These are phyloP conservation scores for Benitochromis conjunctus DNA, from an alignment of 2,113 vertebrate genomes.

Conservation along the genomic window DNA sequence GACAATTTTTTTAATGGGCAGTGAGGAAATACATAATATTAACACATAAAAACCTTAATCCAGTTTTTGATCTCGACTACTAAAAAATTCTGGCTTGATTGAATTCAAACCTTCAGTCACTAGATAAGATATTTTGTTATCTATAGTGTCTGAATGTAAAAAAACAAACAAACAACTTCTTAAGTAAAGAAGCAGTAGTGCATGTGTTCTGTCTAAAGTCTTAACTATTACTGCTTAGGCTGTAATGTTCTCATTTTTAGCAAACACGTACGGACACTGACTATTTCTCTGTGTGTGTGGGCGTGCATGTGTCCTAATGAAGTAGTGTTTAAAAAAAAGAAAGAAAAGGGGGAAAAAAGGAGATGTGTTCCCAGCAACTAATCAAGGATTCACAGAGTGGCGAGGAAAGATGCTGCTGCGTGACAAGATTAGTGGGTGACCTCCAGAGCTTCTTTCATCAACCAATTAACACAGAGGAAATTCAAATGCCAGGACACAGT, in stretches of 20 bases:
- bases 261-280: neutral
- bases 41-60: neutral
- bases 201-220: neutral
- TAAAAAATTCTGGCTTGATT: neutral
- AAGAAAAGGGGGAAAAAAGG: constrained; percentile 19
- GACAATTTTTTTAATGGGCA: neutral
- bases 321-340: constrained; percentile 14
- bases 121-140: neutral
- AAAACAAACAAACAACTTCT: neutral
- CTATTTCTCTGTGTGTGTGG: neutral
- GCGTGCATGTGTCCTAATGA: constrained; percentile 30
- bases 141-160: neutral
- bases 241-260: constrained; percentile 10
- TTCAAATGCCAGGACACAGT: constrained; percentile 33
- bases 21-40: neutral
- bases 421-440: constrained; percentile 60
- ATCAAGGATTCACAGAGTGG: constrained; percentile 43
- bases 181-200: neutral
- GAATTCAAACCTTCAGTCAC: neutral
- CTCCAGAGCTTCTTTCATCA: constrained; percentile 57
- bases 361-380: constrained; percentile 35
- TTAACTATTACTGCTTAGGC: neutral
- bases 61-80: neutral
- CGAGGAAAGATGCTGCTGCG: constrained; percentile 20
- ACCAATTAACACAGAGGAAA: constrained; percentile 63